Evolutionary conservation across 2,888 invertebrate species (phyloP).

Genomic region (Tenodera sinensis): DNA sequence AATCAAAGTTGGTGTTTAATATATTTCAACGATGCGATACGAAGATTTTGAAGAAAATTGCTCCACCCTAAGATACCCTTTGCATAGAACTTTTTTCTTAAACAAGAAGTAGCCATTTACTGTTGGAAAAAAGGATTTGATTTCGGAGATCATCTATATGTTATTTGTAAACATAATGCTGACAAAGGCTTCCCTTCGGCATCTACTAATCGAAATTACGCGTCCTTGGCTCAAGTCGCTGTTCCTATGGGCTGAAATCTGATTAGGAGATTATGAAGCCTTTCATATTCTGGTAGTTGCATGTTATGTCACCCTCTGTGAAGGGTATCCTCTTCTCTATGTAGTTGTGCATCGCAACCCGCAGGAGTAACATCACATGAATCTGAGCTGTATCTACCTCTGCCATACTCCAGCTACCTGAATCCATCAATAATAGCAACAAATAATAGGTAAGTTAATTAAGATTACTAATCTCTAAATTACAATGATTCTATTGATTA

Average conservation of each 20-base stretch:
- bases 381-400: not conserved
- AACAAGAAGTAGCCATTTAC: no score
- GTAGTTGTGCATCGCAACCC: not conserved
- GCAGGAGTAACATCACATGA: not conserved
- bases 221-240: not conserved
- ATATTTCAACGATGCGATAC: no score
- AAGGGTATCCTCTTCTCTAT: not conserved
- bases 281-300: not conserved
- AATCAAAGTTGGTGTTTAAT: no score
- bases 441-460: not conserved
- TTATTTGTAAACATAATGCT: not conserved
- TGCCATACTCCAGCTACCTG: not conserved
- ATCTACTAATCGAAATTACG: not conserved
- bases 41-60: no score
- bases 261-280: not conserved
- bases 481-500: no score
- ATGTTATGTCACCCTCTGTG: not conserved
- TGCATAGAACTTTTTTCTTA: no score
- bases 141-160: not conserved
- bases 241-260: not conserved
- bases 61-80: no score
- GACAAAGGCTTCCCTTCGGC: not conserved
- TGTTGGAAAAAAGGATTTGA: not conserved
- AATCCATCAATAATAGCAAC: not conserved
- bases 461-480: no score